phyloP scores from a whole-genome alignment of 2,888 invertebrate species.

The Eristalinus sepulchralis region DNA sequence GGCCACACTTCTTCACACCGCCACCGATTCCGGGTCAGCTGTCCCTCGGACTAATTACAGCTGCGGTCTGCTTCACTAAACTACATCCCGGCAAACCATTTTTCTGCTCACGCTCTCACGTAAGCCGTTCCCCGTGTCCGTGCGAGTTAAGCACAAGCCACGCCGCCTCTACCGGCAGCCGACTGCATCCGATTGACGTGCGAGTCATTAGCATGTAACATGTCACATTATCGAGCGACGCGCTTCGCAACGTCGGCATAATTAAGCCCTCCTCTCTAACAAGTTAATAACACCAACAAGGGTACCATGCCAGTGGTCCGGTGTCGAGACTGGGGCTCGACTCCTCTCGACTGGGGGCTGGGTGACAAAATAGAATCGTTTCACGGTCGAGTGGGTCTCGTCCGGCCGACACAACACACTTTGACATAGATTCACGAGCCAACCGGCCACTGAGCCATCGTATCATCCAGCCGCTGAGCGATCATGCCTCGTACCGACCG shows the following conservation, averaged over 20 bases:
- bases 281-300: constrained; percentile 61
- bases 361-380: constrained; percentile 65
- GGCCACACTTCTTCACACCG: background rate
- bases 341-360: background rate
- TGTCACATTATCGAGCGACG: constrained; percentile 66
- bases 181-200: constrained; percentile 22
- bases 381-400: constrained; percentile 52
- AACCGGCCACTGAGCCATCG: background rate
- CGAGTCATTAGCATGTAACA: constrained; percentile 68
- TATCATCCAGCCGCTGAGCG: background rate
- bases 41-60: constrained; percentile 5
- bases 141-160: constrained; percentile 22
- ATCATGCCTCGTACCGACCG: constrained; percentile 20
- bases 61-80: constrained; percentile 26
- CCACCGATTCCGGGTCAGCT: background rate
- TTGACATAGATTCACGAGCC: constrained; percentile 65
- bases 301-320: background rate
- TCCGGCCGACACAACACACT: constrained; percentile 27
- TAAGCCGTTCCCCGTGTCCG: background rate
- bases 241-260: constrained; percentile 47
- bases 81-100: constrained; percentile 21
- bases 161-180: constrained; percentile 6
- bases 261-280: constrained; percentile 67
- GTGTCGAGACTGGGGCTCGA: background rate
- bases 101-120: background rate